Conservation (phyloP, 2,113 vertebrate genomes). For the Crotalus horridus region DNA sequence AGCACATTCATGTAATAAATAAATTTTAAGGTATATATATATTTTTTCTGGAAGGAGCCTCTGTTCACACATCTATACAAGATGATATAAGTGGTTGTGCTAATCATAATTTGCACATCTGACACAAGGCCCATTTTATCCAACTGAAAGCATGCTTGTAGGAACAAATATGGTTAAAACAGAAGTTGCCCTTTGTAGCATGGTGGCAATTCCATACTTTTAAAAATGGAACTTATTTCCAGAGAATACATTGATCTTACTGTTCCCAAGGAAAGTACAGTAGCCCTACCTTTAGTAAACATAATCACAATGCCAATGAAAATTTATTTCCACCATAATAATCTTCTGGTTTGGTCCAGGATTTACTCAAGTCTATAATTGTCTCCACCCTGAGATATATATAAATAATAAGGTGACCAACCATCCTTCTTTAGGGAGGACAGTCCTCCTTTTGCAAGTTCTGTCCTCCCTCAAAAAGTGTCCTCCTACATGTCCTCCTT, state of each 20-base stretch:
- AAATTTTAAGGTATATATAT: background rate
- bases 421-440: too few relatives aligned
- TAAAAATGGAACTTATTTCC: background rate
- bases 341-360: fast-evolving
- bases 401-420: too few relatives aligned
- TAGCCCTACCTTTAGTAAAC: background rate
- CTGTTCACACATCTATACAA: background rate
- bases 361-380: fast-evolving
- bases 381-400: background rate
- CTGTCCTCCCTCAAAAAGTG: too few relatives aligned
- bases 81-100: background rate
- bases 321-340: background rate
- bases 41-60: too few relatives aligned
- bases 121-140: background rate
- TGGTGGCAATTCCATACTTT: background rate
- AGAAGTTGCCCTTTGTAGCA: background rate
- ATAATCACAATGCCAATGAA: background rate
- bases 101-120: background rate
- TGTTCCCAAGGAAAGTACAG: background rate
- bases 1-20: background rate
- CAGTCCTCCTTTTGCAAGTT: too few relatives aligned
- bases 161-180: background rate
- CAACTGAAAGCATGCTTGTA: background rate
- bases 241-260: background rate
- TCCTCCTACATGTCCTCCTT: too few relatives aligned